Conservation (phyloP, 2,113 vertebrate genomes). For the Oryctolagus cuniculus region mOryCun1.1 NC_091443.1:38128001-38128500, state of each 20-base stretch:
- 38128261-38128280: conserved; percentile 10
- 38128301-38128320: background rate
- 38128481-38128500: background rate
- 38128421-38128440: background rate
- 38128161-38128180: background rate
- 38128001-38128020: background rate
- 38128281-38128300: background rate
- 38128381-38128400: background rate
- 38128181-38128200: background rate
- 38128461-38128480: background rate
- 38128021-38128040: background rate
- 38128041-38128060: background rate
- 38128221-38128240: background rate
- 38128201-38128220: background rate
- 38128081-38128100: background rate
- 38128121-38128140: background rate
- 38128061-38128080: background rate
- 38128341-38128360: background rate
- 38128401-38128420: background rate
- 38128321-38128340: background rate
- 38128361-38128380: background rate
- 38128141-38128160: background rate
- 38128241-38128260: background rate
- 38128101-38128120: background rate
- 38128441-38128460: background rate